Conservation (phyloP, 1,140 invertebrate species). For the Leucophenga varia region DNA sequence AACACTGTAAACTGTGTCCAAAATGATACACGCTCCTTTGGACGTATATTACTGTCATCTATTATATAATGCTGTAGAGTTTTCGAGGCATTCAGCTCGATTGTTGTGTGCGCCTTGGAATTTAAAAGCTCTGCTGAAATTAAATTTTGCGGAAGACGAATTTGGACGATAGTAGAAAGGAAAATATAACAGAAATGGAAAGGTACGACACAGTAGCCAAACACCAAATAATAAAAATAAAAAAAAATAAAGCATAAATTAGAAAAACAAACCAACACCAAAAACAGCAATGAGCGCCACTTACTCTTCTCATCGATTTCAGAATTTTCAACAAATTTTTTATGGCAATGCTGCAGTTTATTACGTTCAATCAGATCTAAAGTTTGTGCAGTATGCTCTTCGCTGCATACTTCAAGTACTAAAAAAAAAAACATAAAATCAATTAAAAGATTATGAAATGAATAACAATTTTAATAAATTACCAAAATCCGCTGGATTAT, state of each 20-base stretch:
- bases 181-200: too few species aligned
- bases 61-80: neutral
- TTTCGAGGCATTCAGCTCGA: too few species aligned
- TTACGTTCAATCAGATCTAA: slow-evolving; percentile 30
- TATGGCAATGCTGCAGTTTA: slow-evolving; percentile 18
- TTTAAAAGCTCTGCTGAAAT: slow-evolving; percentile 33
- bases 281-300: slow-evolving; percentile 9
- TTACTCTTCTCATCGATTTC: slow-evolving; percentile 37
- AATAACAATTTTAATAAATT: neutral
- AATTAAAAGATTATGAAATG: neutral
- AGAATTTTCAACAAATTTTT: slow-evolving; percentile 11
- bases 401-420: slow-evolving; percentile 46
- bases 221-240: neutral
- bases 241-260: too few species aligned
- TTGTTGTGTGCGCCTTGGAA: too few species aligned
- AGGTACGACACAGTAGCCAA: too few species aligned
- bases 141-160: slow-evolving; percentile 20
- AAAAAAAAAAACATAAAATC: neutral
- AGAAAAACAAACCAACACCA: slow-evolving; percentile 10
- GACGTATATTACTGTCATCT: slow-evolving; percentile 13
- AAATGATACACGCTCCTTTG: slow-evolving; percentile 38
- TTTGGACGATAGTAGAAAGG: slow-evolving; percentile 23
- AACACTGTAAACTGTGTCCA: slow-evolving; percentile 34
- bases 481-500: slow-evolving; percentile 69
- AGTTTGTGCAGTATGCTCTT: slow-evolving; percentile 27